A percentile compares a stretch with the other conserved stretches of the same genome.
These are phyloP conservation scores for Miltochrista miniata DNA, from an alignment of 2,888 invertebrate species.

Conservation along the genomic window DNA sequence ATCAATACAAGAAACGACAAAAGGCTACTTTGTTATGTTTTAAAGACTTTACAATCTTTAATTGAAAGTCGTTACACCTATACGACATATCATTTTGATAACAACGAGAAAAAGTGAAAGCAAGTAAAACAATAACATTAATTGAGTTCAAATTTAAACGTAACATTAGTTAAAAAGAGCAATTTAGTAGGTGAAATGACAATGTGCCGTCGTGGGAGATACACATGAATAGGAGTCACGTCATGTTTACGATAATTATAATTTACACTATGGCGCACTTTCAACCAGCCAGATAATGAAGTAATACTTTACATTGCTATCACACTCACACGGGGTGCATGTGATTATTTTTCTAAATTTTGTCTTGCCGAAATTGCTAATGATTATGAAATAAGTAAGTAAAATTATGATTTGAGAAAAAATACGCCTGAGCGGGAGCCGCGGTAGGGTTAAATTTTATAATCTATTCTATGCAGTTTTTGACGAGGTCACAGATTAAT, in stretches of 20 bases:
- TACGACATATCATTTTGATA: slow-evolving; percentile 9
- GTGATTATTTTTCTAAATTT: neutral
- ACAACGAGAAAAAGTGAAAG: slow-evolving; percentile 43
- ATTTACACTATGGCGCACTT: slow-evolving; percentile 64
- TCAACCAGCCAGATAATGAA: slow-evolving; percentile 53
- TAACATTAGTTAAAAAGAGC: slow-evolving; percentile 45
- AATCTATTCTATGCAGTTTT: too few relatives aligned
- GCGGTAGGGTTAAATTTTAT: neutral
- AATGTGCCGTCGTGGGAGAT: slow-evolving; percentile 73
- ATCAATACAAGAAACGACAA: too few relatives aligned
- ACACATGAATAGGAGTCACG: slow-evolving; percentile 65
- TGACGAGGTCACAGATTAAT: too few relatives aligned
- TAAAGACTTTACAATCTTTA: neutral
- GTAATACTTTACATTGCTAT: slow-evolving; percentile 16
- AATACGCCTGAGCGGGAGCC: too few relatives aligned
- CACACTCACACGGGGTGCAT: slow-evolving; percentile 18
- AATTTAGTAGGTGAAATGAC: slow-evolving; percentile 66
- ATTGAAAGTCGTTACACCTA: neutral
- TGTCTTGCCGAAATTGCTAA: too few relatives aligned
- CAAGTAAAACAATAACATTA: slow-evolving; percentile 40
- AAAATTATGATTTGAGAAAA: too few relatives aligned
- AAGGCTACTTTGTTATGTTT: neutral
- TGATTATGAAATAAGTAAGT: too few relatives aligned
- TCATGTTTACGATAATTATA: slow-evolving; percentile 60
- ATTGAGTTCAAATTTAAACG: slow-evolving; percentile 50